Evolutionary conservation across 2,888 invertebrate genomes (phyloP).

Genomic region (Xanthorhoe spadicearia): DNA sequence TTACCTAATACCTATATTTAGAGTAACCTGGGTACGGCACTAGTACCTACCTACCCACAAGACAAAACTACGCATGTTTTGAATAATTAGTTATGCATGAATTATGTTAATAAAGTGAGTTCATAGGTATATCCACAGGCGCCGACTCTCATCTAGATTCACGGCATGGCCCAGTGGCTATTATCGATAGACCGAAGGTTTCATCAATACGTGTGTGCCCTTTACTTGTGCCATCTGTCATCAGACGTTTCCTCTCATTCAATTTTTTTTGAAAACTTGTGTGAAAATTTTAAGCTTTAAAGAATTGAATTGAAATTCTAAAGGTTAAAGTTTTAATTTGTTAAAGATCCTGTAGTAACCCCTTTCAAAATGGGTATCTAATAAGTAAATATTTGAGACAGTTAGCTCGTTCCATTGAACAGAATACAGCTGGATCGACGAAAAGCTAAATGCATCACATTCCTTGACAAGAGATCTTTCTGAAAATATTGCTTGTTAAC

Average conservation of each 20-base stretch:
- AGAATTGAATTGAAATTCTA: too few species aligned
- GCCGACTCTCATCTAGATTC: slow-evolving; percentile 74
- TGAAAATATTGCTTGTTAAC: too few species aligned
- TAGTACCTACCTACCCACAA: slow-evolving; percentile 8
- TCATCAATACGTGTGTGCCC: slow-evolving; percentile 40
- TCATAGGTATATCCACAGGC: slow-evolving; percentile 53
- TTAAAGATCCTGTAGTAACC: too few species aligned
- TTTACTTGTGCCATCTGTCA: slow-evolving; percentile 30
- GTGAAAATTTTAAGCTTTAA: background rate
- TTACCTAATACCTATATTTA: background rate
- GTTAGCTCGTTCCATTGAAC: too few species aligned
- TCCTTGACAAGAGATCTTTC: too few species aligned
- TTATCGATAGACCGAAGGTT: slow-evolving; percentile 44
- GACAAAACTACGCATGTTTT: slow-evolving; percentile 53
- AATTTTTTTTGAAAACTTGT: background rate
- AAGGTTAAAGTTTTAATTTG: too few species aligned
- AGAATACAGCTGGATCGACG: too few species aligned
- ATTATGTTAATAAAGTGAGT: slow-evolving; percentile 55
- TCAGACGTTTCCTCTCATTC: slow-evolving; percentile 8
- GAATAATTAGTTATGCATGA: slow-evolving; percentile 68
- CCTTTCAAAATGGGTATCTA: too few species aligned
- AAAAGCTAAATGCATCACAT: too few species aligned
- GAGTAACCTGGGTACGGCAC: background rate
- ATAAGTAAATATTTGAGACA: too few species aligned
- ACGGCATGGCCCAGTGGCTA: slow-evolving; percentile 50